Conservation (phyloP, 2,888 invertebrate genomes). For the Phyllotreta cruciferae region DNA sequence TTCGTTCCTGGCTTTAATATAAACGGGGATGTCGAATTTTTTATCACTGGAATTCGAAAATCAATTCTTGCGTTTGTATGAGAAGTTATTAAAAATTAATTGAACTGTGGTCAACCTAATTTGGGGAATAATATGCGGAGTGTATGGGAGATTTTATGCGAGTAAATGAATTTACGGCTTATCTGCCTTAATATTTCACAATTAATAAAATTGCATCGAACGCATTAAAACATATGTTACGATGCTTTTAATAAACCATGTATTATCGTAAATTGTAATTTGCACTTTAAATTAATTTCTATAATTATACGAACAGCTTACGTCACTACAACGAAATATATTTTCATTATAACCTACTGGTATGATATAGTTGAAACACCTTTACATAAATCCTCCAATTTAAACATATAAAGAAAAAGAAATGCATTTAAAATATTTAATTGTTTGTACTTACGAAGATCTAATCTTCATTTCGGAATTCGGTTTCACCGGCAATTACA, state of each 20-base stretch:
- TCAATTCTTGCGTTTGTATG: background rate
- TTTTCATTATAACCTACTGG: background rate
- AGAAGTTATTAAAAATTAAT: background rate
- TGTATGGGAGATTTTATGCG: conserved; percentile 29
- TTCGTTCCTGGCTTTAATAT: conserved; percentile 22
- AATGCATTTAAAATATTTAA: too few species aligned
- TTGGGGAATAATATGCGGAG: conserved; percentile 17
- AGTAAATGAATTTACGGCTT: conserved; percentile 50
- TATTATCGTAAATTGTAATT: conserved; percentile 51
- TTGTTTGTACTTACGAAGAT: too few species aligned
- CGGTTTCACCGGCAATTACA: too few species aligned
- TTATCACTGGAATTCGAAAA: too few species aligned
- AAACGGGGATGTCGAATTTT: background rate
- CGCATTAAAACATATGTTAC: conserved; percentile 53
- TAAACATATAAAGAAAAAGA: too few species aligned
- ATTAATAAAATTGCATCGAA: conserved; percentile 53
- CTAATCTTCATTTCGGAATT: too few species aligned
- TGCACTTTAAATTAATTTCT: conserved; percentile 54
- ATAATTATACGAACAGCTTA: conserved; percentile 37
- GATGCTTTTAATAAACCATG: conserved; percentile 55
- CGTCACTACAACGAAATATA: conserved; percentile 7
- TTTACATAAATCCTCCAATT: too few species aligned
- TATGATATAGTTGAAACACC: background rate
- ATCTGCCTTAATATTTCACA: conserved; percentile 54
- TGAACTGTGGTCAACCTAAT: conserved; percentile 8